phyloP scores from a whole-genome alignment of 1,140 invertebrate genomes.

The Drosophila athabasca region DNA sequence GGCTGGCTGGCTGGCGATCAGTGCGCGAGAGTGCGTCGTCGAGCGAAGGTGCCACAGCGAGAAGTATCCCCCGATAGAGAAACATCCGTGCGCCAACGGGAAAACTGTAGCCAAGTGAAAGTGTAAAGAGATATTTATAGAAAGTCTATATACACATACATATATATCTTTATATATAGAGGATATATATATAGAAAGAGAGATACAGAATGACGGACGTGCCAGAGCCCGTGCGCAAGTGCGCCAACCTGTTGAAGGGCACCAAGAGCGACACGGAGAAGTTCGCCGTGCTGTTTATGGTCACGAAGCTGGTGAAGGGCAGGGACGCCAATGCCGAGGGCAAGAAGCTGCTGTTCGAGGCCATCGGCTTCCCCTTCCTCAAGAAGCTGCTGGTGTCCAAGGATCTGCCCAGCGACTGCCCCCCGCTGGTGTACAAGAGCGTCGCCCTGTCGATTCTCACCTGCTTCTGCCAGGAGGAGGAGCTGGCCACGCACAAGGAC shows the following conservation, averaged over 20 bases:
- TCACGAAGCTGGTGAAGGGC: slow-evolving; percentile 93
- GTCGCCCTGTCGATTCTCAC: slow-evolving; percentile 93
- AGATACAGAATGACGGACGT: slow-evolving; percentile 84
- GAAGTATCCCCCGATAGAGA: slow-evolving; percentile 14
- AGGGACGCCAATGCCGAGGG: slow-evolving; percentile 89
- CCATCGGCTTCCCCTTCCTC: slow-evolving; percentile 93
- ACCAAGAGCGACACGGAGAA: slow-evolving; percentile 94
- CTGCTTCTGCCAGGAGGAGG: slow-evolving; percentile 91
- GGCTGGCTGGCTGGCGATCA: slow-evolving; percentile 50
- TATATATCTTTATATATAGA: slow-evolving; percentile 22
- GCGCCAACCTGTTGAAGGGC: slow-evolving; percentile 89
- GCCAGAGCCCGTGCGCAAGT: slow-evolving; percentile 92
- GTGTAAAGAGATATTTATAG: slow-evolving; percentile 71
- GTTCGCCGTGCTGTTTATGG: slow-evolving; percentile 95
- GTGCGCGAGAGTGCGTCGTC: slow-evolving; percentile 78
- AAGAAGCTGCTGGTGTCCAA: slow-evolving; percentile 90
- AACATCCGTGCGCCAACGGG: slow-evolving; percentile 47
- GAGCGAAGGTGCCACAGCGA: slow-evolving; percentile 51
- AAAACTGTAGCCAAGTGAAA: slow-evolving; percentile 77
- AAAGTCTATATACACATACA: slow-evolving; percentile 28
- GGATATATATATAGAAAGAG: slow-evolving; percentile 28
- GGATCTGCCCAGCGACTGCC: slow-evolving; percentile 91
- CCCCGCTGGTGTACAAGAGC: slow-evolving; percentile 94
- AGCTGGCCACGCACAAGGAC: slow-evolving; percentile 91
- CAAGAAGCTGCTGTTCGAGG: slow-evolving; percentile 93